Conservation (phyloP, 2,113 vertebrate species). For the Megaceryle torquata region DNA sequence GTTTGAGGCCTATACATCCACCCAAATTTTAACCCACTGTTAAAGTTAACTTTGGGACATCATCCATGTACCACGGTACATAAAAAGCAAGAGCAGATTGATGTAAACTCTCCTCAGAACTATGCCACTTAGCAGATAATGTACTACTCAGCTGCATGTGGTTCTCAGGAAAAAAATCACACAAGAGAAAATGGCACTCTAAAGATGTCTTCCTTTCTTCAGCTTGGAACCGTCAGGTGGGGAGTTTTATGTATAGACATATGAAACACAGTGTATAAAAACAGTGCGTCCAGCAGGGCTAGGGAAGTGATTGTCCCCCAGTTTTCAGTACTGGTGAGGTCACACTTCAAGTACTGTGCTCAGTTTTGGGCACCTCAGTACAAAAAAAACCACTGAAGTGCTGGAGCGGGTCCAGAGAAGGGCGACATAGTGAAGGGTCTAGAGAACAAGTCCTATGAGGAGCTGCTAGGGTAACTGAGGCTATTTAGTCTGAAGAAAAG, state of each 20-base stretch:
- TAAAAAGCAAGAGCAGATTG: background rate
- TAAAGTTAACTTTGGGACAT: background rate
- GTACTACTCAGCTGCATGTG: background rate
- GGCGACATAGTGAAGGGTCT: no score
- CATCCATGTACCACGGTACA: background rate
- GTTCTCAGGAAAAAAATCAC: background rate
- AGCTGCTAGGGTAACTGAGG: no score
- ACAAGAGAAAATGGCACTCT: background rate
- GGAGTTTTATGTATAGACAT: background rate
- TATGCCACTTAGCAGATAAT: background rate
- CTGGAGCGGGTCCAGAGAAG: no score
- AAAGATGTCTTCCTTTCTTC: background rate
- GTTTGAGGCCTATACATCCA: background rate
- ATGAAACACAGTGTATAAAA: background rate
- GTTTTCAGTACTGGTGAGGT: no score
- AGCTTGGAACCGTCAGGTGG: background rate
- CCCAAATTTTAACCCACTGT: background rate
- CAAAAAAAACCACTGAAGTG: no score
- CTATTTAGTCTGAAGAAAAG: no score
- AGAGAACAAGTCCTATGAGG: no score
- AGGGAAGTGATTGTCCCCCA: no score
- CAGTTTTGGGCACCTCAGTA: no score
- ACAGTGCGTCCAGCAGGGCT: no score
- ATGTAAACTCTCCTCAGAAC: background rate
- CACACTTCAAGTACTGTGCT: no score